Conservation (phyloP, 2,113 vertebrate genomes). For the Odontophorus gujanensis region DNA sequence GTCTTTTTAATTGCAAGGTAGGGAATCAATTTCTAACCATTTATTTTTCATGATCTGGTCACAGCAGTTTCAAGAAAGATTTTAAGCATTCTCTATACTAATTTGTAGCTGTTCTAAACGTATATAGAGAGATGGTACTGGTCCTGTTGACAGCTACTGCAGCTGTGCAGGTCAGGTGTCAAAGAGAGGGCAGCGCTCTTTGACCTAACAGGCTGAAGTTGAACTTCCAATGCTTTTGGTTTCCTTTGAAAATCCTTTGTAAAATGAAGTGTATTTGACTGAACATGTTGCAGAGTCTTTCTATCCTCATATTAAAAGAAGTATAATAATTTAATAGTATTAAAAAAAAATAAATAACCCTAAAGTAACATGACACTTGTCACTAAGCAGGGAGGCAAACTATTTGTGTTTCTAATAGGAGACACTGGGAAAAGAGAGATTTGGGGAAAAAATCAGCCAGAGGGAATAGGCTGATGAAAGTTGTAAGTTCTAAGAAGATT, state of each 20-base stretch:
- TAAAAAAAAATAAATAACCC: background rate
- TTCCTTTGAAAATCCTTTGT: background rate
- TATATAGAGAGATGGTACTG: background rate
- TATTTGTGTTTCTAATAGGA: conserved; percentile 59
- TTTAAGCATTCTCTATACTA: background rate
- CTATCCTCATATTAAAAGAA: background rate
- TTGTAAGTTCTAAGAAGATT: conserved; percentile 20
- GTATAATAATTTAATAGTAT: background rate
- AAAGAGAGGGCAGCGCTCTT: background rate
- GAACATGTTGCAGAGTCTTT: background rate
- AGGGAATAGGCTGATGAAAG: conserved; percentile 58
- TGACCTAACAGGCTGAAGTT: background rate
- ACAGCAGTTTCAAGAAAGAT: background rate
- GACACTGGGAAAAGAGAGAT: conserved; percentile 33
- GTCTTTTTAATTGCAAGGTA: accelerated
- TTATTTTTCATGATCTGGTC: background rate
- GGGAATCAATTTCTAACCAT: background rate
- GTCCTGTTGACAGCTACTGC: background rate
- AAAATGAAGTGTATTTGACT: background rate
- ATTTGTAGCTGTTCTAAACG: background rate
- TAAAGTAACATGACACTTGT: background rate
- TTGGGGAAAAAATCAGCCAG: background rate
- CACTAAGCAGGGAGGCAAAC: background rate
- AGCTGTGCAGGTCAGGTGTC: background rate
- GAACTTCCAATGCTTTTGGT: background rate